Conservation (phyloP, 30 jellyfish, hydroid and myxozoan species). For the Pseudorhiza aurosa region DNA sequence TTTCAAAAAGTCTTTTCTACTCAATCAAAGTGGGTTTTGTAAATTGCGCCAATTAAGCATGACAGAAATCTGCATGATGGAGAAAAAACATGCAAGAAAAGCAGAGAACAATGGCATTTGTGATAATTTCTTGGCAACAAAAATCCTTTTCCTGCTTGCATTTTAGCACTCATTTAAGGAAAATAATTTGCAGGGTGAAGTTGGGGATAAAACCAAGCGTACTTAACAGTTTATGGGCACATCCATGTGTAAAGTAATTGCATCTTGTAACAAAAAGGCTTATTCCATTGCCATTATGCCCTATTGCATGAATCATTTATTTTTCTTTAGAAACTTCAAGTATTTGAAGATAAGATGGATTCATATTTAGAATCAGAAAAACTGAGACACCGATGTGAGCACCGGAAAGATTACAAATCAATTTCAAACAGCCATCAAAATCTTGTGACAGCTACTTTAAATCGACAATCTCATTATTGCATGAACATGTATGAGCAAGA, state of each 20-base stretch:
- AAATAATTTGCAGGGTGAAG: not conserved
- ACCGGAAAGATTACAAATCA: slow-evolving; percentile 17
- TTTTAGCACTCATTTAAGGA: not conserved
- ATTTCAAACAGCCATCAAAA: slow-evolving; percentile 1
- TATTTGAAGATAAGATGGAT: slow-evolving; percentile 17
- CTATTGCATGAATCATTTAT: slow-evolving; percentile 7
- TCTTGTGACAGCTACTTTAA: not conserved
- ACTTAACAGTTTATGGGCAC: not conserved
- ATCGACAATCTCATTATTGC: not conserved
- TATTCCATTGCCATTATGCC: not conserved
- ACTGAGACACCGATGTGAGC: slow-evolving; percentile 3
- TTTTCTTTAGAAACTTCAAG: slow-evolving; percentile 18
- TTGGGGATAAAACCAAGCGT: not conserved
- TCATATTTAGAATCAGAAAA: slow-evolving; percentile 1
- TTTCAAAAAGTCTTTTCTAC: not conserved
- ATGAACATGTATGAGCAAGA: slow-evolving; percentile 19
- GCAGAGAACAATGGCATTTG: not conserved
- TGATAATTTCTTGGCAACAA: not conserved
- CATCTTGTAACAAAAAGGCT: not conserved
- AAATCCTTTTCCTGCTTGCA: too few relatives aligned
- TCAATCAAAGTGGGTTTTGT: not conserved
- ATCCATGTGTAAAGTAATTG: not conserved
- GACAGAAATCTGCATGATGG: not conserved
- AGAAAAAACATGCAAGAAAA: not conserved
- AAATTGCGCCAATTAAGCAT: not conserved